Evolutionary conservation across 2,113 vertebrate species (phyloP), one percentile per base, ranked within the genome.

Genomic region (Cyphomyrus discorhynchus): DNA sequence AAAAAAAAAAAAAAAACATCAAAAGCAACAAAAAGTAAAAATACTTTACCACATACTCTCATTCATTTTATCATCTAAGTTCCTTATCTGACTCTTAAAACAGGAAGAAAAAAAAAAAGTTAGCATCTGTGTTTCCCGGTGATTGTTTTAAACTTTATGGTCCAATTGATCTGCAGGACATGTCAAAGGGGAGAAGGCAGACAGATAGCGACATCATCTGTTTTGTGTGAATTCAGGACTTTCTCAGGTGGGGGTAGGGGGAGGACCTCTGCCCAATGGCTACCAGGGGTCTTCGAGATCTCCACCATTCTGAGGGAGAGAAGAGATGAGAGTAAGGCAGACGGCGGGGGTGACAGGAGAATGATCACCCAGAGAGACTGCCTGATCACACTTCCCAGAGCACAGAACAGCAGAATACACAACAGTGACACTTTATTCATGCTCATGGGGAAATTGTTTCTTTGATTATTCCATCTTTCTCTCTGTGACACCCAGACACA

Each of bases 251-350:
- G 94, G 94, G 95, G 95, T 96, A 94, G 97, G 97, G 90, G 90
- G 92, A 62, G 56, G 56, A n/a, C 24, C 93, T 90, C 89, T 50
- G 90, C 90, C 92, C 93, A 93, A 91, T 89, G 96, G 97, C 97
- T 99, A 99, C 98, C 98, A 99, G 95, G 97, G 97, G 96, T 97
- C 97, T 96, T 99, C 98, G 95, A 98, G 95, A 95, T 99, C 98
- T 91, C 97, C 97, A 96, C 96, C 97, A 92, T 94, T 98, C 98
- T 99, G 97, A 95, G 95, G 95, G 93, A 96, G 47, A 89, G 91
- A 58, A 92, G 91, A 90, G 87, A 5, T 66, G 66, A 91, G 66
- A 92, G 87, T 66, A 35, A 91, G 21, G 86, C 21, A 56, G n/a
- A 46, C 24, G 17, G 42, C 15, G 49, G 42, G 66, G 10, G 35